Evolutionary conservation across 2,113 vertebrate genomes (phyloP).

Genomic region (Glareola pratincola): DNA sequence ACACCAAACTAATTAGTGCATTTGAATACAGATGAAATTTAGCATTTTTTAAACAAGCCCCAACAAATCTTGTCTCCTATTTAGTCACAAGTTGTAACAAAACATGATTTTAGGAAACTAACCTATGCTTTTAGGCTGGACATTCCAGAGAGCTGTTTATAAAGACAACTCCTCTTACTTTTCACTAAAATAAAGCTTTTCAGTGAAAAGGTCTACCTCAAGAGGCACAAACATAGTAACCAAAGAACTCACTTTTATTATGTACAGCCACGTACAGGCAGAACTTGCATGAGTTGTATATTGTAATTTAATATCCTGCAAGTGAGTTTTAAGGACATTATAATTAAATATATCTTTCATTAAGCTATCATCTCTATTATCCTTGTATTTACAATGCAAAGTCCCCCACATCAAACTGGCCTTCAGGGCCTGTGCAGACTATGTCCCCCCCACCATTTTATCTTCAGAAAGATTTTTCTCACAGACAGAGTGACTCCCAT

Average conservation of each 20-base stretch:
- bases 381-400: neutral
- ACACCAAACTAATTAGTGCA: neutral
- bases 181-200: neutral
- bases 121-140: neutral
- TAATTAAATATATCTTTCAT: neutral
- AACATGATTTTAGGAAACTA: neutral
- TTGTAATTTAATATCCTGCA: neutral
- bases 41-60: neutral
- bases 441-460: neutral
- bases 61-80: neutral
- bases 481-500: constrained; percentile 28
- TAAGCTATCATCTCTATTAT: neutral
- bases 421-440: neutral
- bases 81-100: neutral
- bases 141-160: neutral
- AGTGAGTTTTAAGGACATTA: neutral
- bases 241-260: neutral
- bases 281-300: neutral
- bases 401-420: neutral
- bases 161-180: neutral
- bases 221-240: neutral
- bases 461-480: neutral
- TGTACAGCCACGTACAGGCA: neutral
- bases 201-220: neutral
- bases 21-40: neutral